Percentiles rank a stretch among this genome's conserved stretches.
These are phyloP conservation scores for Deilephila porcellus DNA, from an alignment of 2,888 invertebrate species.

Conservation along the genomic window DNA sequence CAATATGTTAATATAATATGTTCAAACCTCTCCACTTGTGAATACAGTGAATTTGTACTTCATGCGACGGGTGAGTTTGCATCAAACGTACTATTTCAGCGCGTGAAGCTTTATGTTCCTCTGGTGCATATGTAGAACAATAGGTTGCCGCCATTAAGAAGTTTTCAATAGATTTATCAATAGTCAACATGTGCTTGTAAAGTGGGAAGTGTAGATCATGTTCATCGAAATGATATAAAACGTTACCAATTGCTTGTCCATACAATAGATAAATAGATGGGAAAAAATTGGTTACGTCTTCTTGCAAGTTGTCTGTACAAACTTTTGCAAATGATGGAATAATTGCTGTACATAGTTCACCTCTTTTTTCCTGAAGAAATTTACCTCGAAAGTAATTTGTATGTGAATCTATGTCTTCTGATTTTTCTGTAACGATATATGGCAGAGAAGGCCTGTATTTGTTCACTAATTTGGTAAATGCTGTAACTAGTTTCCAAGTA, in stretches of 20 bases:
- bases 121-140: not conserved
- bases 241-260: not conserved
- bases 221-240: not conserved
- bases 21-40: not conserved
- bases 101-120: not conserved
- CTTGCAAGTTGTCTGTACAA: constrained; percentile 40
- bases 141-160: constrained; percentile 7
- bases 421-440: not conserved
- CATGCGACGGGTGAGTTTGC: constrained; percentile 1
- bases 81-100: not conserved
- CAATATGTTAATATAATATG: not conserved
- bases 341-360: constrained; percentile 33
- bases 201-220: not conserved
- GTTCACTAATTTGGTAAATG: constrained; percentile 43
- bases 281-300: constrained; percentile 36
- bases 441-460: constrained; percentile 29
- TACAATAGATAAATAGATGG: constrained; percentile 15
- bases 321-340: constrained; percentile 40
- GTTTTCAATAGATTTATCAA: constrained; percentile 13
- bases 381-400: not conserved
- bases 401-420: not conserved
- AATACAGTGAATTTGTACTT: not conserved
- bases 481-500: constrained; percentile 48
- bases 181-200: not conserved
- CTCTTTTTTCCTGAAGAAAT: constrained; percentile 36